These are phyloP conservation scores for Tetramorium parvispinum DNA, from an alignment of 1,140 invertebrate genomes.

Conservation along the genomic window DNA sequence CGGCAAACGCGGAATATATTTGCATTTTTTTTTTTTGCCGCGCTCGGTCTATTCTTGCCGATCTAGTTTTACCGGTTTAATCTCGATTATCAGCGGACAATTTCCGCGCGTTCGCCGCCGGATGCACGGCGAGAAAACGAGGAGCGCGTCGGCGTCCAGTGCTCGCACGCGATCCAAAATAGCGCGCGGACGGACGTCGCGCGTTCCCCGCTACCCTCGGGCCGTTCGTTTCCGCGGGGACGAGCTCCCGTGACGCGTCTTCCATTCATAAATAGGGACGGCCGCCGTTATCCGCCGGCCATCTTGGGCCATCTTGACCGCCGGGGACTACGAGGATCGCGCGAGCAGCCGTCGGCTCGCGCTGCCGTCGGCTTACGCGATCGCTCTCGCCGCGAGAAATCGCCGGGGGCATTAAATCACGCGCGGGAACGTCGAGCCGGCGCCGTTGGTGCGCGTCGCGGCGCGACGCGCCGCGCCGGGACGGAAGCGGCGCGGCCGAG, in stretches of 20 bases:
- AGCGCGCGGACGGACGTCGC: slow-evolving; percentile 55
- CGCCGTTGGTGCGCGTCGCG: not conserved
- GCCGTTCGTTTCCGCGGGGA: not conserved
- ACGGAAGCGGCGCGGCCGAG: slow-evolving; percentile 23
- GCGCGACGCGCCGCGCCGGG: not conserved
- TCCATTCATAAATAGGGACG: slow-evolving; percentile 78
- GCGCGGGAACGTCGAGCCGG: not conserved
- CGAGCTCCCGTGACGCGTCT: slow-evolving; percentile 68
- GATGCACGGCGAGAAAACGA: slow-evolving; percentile 17
- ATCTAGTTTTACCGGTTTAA: not conserved
- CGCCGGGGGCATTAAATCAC: not conserved
- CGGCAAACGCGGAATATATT: too few species aligned
- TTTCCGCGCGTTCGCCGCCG: not conserved
- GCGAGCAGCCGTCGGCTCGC: not conserved
- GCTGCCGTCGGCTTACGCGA: not conserved
- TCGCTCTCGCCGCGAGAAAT: slow-evolving; percentile 9
- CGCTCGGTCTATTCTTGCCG: not conserved
- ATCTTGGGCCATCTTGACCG: slow-evolving; percentile 76
- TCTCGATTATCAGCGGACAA: not conserved
- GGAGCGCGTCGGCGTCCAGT: slow-evolving; percentile 35
- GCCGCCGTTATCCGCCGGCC: slow-evolving; percentile 32
- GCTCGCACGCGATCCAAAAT: slow-evolving; percentile 70
- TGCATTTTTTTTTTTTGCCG: not conserved
- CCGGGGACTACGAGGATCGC: slow-evolving; percentile 70
- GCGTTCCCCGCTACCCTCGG: not conserved